Evolutionary conservation across 2,113 vertebrate genomes (phyloP), one percentile per base, ranked within the genome.

Genomic region (Cardinalis cardinalis): DNA sequence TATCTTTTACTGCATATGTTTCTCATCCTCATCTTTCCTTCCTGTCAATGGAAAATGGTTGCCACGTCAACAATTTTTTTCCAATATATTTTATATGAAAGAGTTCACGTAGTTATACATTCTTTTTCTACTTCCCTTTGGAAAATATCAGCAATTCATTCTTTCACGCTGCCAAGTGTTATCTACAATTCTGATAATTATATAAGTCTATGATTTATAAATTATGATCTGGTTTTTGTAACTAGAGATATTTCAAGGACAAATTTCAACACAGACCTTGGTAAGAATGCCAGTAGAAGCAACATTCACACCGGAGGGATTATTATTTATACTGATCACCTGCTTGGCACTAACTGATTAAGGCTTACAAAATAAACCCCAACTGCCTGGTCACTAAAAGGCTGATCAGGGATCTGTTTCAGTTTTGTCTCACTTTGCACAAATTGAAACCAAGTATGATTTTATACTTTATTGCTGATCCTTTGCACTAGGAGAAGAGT

Each of bases 1-100:
- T 86, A 60, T 96, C 88, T 84, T 88, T 88, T 93, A 58, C 61
- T 52, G 80, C 88, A 93, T 88, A 56, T 96, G 96, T 96, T 97
- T 97, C 84, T 94, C 83, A 95, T 97, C 86, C 78, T 65, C 69
- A 53, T 77, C 28, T 74, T 87, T 86, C 59, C 51, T 70, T 52
- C 90, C 82, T 51, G 55, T 87, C 80, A 94, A 95, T 94, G 51
- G 65, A 86, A 91, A 91, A 93, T 88, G 10, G 63, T 94, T 97
- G 64, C 52, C 76, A 20, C 92, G 79, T 94, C 89, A 97, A 95
- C 7, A 55, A 14, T 82, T 56, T 60, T 74, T 93, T 96, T 77
- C 89, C 23, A 23, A 80, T 68, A 84, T 72, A 84, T 92, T 95
- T 93, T 96, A 52, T 74, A 81, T 75, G 60, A 72, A 90, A 72